These are phyloP conservation scores for Hoplostethus atlanticus DNA, from an alignment of 2,797 vertebrate species.

Conservation along the genomic window DNA sequence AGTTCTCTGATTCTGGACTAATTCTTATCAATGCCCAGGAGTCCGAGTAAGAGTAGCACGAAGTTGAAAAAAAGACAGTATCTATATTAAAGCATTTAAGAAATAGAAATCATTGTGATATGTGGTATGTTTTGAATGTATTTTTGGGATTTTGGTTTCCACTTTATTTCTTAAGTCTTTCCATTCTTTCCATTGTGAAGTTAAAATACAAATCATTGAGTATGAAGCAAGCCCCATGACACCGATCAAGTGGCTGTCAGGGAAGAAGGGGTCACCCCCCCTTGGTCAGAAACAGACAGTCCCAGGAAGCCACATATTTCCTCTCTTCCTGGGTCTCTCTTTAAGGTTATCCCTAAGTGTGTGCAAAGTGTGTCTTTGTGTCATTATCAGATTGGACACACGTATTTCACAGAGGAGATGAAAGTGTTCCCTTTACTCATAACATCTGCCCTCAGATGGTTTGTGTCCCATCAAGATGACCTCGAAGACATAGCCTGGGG, in stretches of 20 bases:
- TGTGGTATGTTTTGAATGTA: too few relatives aligned
- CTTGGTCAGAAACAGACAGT: conserved; percentile 42
- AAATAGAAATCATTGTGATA: too few relatives aligned
- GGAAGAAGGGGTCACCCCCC: conserved; percentile 44
- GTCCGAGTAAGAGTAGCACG: background rate
- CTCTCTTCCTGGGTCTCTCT: conserved; percentile 50
- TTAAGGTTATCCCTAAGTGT: conserved; percentile 58
- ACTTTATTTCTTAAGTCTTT: background rate
- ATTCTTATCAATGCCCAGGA: background rate
- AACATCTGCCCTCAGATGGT: conserved; percentile 76
- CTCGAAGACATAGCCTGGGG: conserved; percentile 75
- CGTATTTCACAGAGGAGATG: conserved; percentile 79
- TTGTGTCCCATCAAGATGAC: conserved; percentile 69
- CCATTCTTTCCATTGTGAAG: background rate
- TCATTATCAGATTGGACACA: conserved; percentile 87
- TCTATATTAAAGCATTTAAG: too few relatives aligned
- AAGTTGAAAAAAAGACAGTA: background rate
- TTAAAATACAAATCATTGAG: background rate
- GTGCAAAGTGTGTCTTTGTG: conserved; percentile 66
- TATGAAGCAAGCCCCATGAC: conserved; percentile 36
- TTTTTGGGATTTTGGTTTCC: too few relatives aligned
- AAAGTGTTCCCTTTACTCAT: conserved; percentile 75
- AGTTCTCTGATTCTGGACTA: background rate
- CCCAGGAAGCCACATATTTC: conserved; percentile 56
- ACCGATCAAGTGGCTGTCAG: conserved; percentile 29